Base-by-base conservation (phyloP, 2,888 invertebrate genomes). In the Tribolium freemani region DNA sequence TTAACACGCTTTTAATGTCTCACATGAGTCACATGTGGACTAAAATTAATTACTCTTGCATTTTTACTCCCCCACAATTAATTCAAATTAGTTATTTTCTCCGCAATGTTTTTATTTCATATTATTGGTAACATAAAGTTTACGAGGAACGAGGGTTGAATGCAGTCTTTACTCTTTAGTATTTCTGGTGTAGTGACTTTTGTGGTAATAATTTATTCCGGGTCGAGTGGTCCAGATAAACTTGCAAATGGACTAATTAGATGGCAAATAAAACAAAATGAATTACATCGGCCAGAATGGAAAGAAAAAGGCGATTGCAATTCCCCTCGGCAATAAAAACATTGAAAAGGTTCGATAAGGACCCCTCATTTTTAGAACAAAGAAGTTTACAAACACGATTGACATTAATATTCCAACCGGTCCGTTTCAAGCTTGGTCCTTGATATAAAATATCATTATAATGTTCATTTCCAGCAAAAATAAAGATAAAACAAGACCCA, bases 361-460 rank as follows among this genome's bases (percentile, higher is more conserved):
- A 79, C 78, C 81, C 82, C 83, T 82, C 81, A 81, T 84, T 83
- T 83, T 80, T 79, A 83, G 83, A 84, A 84, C 84, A 84, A 85
- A 84, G 84, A 82, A 82, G 81, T 83, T 83, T 81, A 80, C 82
- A 83, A 83, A 83, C 82, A 82, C 82, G 81, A 83, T 84, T 81
- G 82, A 81, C 83, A 83, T 84, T 84, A 84, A 84, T 84, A 84
- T 84, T 83, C 80, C 79, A 73, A 79, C 77, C 77, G 79, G 78
- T 76, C 79, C 78, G 78, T 80, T 80, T 78, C 75, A 79, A 74
- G 78, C 79, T 77, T 79, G 79, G 73, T 79, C 79, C 78, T 80
- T 76, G 76, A 80, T 80, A 80, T 78, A 84, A 85, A 84, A 84
- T 84, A 84, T 83, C 83, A 83, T 84, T 84, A 84, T 84, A 81